A percentile compares a stretch with the other conserved stretches of the same genome.
phyloP scores from a whole-genome alignment of 92 coral and sea anemone species.

The Desmophyllum pertusum region DNA sequence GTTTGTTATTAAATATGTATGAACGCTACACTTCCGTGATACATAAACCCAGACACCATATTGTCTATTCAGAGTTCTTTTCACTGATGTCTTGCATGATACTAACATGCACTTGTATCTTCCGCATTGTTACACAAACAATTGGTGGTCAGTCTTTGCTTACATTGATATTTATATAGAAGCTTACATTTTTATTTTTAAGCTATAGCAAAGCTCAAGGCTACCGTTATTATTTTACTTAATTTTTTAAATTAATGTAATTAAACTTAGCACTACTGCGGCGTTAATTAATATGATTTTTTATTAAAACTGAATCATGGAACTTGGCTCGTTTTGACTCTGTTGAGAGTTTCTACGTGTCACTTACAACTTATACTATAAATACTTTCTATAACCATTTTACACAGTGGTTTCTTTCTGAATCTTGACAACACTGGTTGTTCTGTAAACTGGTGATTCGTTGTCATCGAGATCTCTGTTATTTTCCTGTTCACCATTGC shows the following conservation, averaged over 20 bases:
- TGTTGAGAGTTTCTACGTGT: not conserved
- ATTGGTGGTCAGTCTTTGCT: no score
- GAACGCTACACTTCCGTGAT: not conserved
- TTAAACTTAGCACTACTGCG: not conserved
- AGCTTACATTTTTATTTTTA: not conserved
- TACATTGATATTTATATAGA: not conserved
- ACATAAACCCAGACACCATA: no score
- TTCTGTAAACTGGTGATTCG: not conserved
- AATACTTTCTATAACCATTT: not conserved
- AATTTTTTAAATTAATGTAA: no score
- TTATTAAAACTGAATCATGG: not conserved
- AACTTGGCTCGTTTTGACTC: not conserved
- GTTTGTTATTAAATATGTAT: not conserved
- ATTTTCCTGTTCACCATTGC: not conserved
- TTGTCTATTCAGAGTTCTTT: no score
- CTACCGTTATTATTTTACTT: not conserved
- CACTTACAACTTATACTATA: not conserved
- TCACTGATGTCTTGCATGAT: no score
- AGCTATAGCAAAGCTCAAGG: not conserved
- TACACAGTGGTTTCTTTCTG: slow-evolving; percentile 35
- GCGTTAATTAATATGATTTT: not conserved
- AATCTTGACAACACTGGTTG: not conserved
- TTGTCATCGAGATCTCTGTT: not conserved
- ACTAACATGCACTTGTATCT: no score
- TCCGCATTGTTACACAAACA: no score